Evolutionary conservation across 1,140 invertebrate species (phyloP), one percentile per base, ranked within the genome.

Genomic region (Diplogasteroides magnus): DNA sequence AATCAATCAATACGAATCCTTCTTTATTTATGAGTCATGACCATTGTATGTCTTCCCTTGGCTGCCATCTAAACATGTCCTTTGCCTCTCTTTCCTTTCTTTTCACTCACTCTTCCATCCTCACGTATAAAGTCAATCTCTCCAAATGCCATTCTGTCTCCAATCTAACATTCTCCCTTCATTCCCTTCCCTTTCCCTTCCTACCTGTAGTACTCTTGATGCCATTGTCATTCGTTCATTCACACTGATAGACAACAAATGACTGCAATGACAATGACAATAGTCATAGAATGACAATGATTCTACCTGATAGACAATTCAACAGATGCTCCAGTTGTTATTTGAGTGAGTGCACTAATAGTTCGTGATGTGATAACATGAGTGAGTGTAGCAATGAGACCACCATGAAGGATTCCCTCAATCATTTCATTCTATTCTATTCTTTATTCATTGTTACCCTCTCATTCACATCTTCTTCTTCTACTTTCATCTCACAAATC

Each of bases 291-390:
- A 48, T 48, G 19, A 48, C 37, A 11, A 48, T 48, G 37, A 48
- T 11, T 48, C 37, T 87, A 90, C 89, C 86, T 86, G 0, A 92
- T 84, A 77, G 88, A 87, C 14, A 92, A 79, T 78, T 91, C 87
- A n/a, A 93, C 88, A 19, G 90, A 90, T 27, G 89, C 87, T 32
- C 90, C 89, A 67, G 88, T 84, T 31, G 83, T 80, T 70, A 87
- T 83, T 60, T 83, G 85, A 25, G 88, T 87, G 0, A 89, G 89
- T 14, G 90, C 88, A 26, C 67, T 68, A 23, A 79, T 63, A 1
- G 90, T 91, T 80, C 89, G 88, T 0, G 91, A 91, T 2, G 92
- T 93, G 19, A 94, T 83, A 68, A 87, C 86, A 84, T 96, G 93
- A 13, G 94, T 88, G 19, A 94, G 77, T 1, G 90, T 90, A 14